phyloP scores from a whole-genome alignment of 2,113 vertebrate species.

The Onychostruthus taczanowskii region DNA sequence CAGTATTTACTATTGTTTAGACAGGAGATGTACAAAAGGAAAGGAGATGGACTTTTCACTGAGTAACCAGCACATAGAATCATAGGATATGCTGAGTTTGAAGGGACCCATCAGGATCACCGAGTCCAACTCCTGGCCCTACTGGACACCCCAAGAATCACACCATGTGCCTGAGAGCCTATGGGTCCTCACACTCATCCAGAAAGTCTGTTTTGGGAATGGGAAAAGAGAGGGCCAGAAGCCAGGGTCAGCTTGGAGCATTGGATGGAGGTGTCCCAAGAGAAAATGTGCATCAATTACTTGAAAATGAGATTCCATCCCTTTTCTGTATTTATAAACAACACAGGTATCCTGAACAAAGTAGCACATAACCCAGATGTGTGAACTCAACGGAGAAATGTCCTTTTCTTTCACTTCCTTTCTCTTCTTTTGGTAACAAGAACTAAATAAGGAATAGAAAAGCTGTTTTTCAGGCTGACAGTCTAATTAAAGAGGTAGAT shows the following conservation, averaged over 20 bases:
- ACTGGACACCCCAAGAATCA: background rate
- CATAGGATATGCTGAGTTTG: background rate
- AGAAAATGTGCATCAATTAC: slow-evolving; percentile 67
- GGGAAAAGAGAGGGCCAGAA: slow-evolving; percentile 17
- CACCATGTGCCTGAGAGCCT: slow-evolving; percentile 13
- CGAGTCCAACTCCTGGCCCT: background rate
- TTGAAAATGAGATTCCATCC: slow-evolving; percentile 77
- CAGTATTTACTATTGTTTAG: slow-evolving; percentile 79
- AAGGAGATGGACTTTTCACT: slow-evolving; percentile 63
- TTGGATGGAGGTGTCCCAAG: slow-evolving; percentile 43
- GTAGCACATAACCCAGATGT: slow-evolving; percentile 75
- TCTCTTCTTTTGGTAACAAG: slow-evolving; percentile 81
- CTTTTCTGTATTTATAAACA: slow-evolving; percentile 79
- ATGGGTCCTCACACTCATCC: slow-evolving; percentile 45
- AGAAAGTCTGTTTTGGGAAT: slow-evolving; percentile 20
- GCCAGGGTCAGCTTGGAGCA: slow-evolving; percentile 44
- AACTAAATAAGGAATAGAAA: slow-evolving; percentile 81
- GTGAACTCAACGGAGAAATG: slow-evolving; percentile 75
- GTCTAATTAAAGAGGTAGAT: slow-evolving; percentile 79
- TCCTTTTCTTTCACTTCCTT: slow-evolving; percentile 73
- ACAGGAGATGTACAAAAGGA: slow-evolving; percentile 59
- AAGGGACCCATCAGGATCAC: background rate
- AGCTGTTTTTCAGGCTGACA: slow-evolving; percentile 81
- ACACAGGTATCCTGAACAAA: slow-evolving; percentile 72
- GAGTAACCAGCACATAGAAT: slow-evolving; percentile 54